Base-by-base conservation (phyloP, 92 coral and sea anemone species). In the Zoanthus sansibaricus region DNA sequence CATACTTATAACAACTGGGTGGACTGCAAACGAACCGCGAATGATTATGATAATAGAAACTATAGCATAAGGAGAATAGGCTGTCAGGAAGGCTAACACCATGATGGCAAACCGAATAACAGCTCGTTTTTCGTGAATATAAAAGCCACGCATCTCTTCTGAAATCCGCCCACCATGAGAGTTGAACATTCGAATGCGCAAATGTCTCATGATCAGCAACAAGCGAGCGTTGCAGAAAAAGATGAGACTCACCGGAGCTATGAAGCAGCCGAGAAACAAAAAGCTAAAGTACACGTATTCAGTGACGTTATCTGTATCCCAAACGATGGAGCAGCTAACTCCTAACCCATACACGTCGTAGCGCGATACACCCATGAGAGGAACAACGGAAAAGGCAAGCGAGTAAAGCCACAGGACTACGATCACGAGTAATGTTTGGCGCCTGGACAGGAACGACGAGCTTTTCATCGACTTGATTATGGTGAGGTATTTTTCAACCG, bases 401-500 rank as follows among this genome's bases (percentile, higher is more conserved):
- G 93, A 83, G 85, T 75, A 92, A 33, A 83, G 3, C 95, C 95
- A 92, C 59, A 89, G 48, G 1, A 25, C 91, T 8, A 73, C 76
- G 48, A 92, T 88, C 45, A 90, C 55, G 17, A 76, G 2, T 21
- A 83, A 18, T 37, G 92, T 62, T 54, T 90, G 89, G 14, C n/a
- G 78, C 56, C 51, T 88, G 85, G 55, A 32, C n/a, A 88, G 58
- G 64, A 87, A 90, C 21, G 91, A 75, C 9, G 90, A 88, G 42
- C 79, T 49, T 6, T 72, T 87, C 32, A 88, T 72, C 56, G 92
- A 90, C 66, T 75, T 76, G 47, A 64, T 75, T 56, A 92, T 83
- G 44, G 93, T 92, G 58, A 92, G 79, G 78, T 92, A 92, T 72
- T 79, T 92, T 67, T 91, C 95, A 21, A 83, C 85, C 17, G 95